Conservation (phyloP, 2,797 vertebrate genomes). For the Amblyopsis hoosieri region DNA sequence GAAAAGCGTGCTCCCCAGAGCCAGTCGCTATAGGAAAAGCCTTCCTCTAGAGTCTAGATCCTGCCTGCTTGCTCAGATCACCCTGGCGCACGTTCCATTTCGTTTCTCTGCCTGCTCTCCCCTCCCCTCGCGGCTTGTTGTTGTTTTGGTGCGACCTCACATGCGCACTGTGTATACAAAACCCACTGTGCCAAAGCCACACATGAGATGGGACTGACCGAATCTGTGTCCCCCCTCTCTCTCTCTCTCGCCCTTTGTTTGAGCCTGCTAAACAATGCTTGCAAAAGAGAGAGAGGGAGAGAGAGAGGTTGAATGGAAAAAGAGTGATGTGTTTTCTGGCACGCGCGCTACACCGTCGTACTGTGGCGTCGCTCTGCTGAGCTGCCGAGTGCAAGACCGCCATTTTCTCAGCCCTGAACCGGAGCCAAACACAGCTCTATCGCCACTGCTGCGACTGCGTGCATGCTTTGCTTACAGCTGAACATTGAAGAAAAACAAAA, state of each 20-base stretch:
- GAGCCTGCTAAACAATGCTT: too few species aligned
- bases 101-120: conserved; percentile 18
- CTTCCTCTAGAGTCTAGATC: conserved; percentile 17
- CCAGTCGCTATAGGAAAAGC: neutral
- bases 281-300: conserved; percentile 18
- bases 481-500: conserved; percentile 27
- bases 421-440: conserved; percentile 81
- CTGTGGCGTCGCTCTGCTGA: conserved; percentile 76
- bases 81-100: conserved; percentile 12
- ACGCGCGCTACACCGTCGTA: conserved; percentile 59
- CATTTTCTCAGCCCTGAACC: conserved; percentile 92
- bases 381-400: conserved; percentile 84
- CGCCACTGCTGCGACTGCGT: conserved; percentile 34
- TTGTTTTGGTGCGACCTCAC: conserved; percentile 57
- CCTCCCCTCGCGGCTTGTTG: conserved; percentile 13
- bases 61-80: conserved; percentile 20
- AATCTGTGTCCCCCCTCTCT: conserved; percentile 25
- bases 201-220: conserved; percentile 31
- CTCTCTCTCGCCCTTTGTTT: too few species aligned
- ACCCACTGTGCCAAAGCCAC: conserved; percentile 28
- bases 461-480: conserved; percentile 35
- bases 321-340: conserved; percentile 60
- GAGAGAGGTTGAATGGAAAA: conserved; percentile 23
- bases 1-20: neutral
- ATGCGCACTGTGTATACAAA: conserved; percentile 27